phyloP scores from a whole-genome alignment of 2,888 invertebrate genomes.

The Cephus sareptanus region DNA sequence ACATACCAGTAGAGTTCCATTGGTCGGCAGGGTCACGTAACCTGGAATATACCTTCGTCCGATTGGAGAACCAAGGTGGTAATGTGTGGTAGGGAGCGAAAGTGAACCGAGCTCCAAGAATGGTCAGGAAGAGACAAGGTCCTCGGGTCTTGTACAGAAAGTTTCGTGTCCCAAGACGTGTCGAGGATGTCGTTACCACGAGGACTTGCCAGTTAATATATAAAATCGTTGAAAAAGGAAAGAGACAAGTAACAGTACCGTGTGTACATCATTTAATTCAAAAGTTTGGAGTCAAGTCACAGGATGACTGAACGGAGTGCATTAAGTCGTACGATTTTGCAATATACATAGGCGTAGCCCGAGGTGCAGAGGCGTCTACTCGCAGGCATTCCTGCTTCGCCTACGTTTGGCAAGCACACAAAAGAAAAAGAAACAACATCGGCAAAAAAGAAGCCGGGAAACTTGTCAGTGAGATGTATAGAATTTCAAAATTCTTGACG shows the following conservation, averaged over 20 bases:
- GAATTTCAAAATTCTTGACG: neutral
- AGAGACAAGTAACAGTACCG: neutral
- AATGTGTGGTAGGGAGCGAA: conserved; percentile 48
- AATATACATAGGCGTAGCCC: neutral
- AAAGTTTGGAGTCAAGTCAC: neutral
- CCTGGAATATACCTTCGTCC: conserved; percentile 6
- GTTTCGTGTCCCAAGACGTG: conserved; percentile 9
- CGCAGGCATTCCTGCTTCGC: neutral
- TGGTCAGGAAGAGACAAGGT: conserved; percentile 56
- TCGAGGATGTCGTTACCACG: conserved; percentile 15
- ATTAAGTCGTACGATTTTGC: neutral
- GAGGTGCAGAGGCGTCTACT: neutral
- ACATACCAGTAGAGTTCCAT: neutral
- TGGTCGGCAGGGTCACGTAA: conserved; percentile 13
- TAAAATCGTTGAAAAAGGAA: neutral
- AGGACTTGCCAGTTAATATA: neutral
- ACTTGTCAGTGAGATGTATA: neutral
- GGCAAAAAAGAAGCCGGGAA: neutral
- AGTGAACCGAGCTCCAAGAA: conserved; percentile 64
- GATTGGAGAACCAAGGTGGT: conserved; percentile 30
- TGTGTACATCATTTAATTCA: neutral
- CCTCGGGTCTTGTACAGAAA: conserved; percentile 26
- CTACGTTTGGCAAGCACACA: neutral
- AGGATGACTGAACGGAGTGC: neutral
- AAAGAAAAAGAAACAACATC: neutral